Base-by-base conservation (phyloP, 2,797 vertebrate species). In the Spea hammondii region DNA sequence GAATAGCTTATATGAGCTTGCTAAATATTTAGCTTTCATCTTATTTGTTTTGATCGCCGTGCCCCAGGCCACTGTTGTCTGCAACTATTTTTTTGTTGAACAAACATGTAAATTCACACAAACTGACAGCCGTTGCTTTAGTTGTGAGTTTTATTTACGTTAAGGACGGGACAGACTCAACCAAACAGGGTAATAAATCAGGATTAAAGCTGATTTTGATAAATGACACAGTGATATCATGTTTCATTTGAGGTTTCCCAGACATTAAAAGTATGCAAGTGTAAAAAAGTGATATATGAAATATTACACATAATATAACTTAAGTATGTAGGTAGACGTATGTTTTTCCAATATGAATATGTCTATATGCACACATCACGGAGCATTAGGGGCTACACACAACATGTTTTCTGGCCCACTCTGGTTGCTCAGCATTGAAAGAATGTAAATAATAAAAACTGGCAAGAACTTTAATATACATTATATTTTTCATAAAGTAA, bases 141-240 rank as follows among this genome's bases (percentile, higher is more conserved):
- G 51, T 4, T 71, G 51, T 32, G 48, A 50, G 54, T 47, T 71
- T 54, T n/a, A 54, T 55, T 70, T 50, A 67, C 65, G 5, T 51
- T 46, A 57, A 57, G 32, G 47, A 71, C 57, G 70, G 14, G 70
- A 57, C n/a, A 71, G n/a, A 44, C 44, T 69, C n/a, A 69, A 32
- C 50, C 70, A 71, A 12, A 12, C 32, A 6, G 14, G 70, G 48
- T 51, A 57, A 71, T 71, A 59, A 57, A 59, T 71, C 70, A 71
- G 70, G 70, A 71, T 59, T 57, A 71, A 45, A 44, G 9, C 44
- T 71, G 32, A 47, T 57, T 17, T 7, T 62, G 59, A 62, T 62
- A 57, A 71, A 72, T 73, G 71, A 48, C 46, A 73, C 47, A 62
- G n/a, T 17, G 44, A n/a, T 62, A 62, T 72, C 49, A 60, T 14